phyloP scores from a whole-genome alignment of 2,888 invertebrate species.

The Acrocera orbiculus region DNA sequence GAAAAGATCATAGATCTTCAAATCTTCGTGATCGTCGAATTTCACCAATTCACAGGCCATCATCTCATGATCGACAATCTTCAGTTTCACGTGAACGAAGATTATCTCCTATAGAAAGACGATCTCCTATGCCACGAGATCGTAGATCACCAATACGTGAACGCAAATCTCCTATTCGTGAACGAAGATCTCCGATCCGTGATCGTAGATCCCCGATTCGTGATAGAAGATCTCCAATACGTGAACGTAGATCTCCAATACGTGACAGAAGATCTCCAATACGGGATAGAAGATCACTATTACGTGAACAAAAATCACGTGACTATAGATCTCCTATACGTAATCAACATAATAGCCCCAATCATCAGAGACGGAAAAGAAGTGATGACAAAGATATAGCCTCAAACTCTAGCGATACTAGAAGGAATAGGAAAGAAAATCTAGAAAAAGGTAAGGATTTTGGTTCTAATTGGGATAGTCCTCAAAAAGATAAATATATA shows the following conservation, averaged over 20 bases:
- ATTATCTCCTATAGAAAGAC: neutral
- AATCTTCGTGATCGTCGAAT: constrained; percentile 18
- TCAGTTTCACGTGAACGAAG: constrained; percentile 10
- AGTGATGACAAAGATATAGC: constrained; percentile 2
- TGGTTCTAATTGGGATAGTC: constrained; percentile 20
- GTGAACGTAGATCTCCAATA: constrained; percentile 16
- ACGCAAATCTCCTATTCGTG: constrained; percentile 19
- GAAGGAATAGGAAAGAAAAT: constrained; percentile 4
- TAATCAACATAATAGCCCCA: too few relatives aligned
- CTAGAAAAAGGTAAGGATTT: too few relatives aligned
- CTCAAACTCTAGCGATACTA: constrained; percentile 1
- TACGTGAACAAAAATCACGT: constrained; percentile 10
- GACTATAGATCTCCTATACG: neutral
- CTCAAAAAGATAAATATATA: constrained; percentile 11
- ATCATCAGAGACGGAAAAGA: constrained; percentile 5
- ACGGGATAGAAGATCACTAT: constrained; percentile 15
- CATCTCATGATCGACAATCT: constrained; percentile 15
- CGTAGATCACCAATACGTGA: constrained; percentile 20
- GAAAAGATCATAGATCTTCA: constrained; percentile 7
- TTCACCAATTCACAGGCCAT: constrained; percentile 15
- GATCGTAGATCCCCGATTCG: constrained; percentile 17
- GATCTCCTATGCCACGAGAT: constrained; percentile 9
- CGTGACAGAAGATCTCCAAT: constrained; percentile 8
- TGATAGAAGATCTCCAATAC: constrained; percentile 1
- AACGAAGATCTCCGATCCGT: constrained; percentile 1